Evolutionary conservation across 1,140 invertebrate genomes (phyloP).

Genomic region (Lepidotrigona ventralis): DNA sequence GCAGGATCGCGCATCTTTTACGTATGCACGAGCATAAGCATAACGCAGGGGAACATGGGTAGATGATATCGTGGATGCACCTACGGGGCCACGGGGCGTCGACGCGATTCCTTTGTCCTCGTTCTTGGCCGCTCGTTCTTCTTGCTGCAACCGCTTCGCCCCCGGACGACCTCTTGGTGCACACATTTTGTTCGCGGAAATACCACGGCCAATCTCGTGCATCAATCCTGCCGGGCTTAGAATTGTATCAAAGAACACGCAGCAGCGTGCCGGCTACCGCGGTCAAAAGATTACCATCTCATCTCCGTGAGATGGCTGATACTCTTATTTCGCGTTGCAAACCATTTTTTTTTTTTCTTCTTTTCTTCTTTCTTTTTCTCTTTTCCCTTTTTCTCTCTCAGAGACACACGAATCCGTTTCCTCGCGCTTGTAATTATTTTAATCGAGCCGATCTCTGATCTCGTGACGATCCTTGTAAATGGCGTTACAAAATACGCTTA

Average conservation of each 20-base stretch:
- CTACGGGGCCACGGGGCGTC: constrained; percentile 74
- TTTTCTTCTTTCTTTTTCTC: background rate
- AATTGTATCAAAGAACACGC: constrained; percentile 49
- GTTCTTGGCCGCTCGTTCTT: constrained; percentile 61
- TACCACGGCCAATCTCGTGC: constrained; percentile 58
- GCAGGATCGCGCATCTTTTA: constrained; percentile 54
- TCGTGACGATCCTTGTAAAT: constrained; percentile 17
- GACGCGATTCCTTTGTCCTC: constrained; percentile 74
- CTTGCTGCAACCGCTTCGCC: constrained; percentile 41
- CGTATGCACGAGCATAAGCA: constrained; percentile 75
- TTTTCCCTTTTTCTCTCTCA: too few relatives aligned
- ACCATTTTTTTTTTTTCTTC: background rate
- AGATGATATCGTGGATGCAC: constrained; percentile 77
- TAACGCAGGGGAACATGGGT: constrained; percentile 78
- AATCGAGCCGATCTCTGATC: constrained; percentile 41
- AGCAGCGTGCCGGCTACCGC: constrained; percentile 42
- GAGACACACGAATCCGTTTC: constrained; percentile 21
- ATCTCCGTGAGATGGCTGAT: constrained; percentile 27
- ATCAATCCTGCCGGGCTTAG: constrained; percentile 58
- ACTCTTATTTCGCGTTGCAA: constrained; percentile 21
- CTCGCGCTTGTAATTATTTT: constrained; percentile 46
- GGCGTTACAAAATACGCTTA: constrained; percentile 23
- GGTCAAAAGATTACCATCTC: constrained; percentile 34
- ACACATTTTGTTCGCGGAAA: constrained; percentile 62
- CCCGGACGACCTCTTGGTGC: constrained; percentile 50